Percentiles rank a stretch among this genome's conserved stretches.
These are phyloP conservation scores for Parambassis ranga DNA, from an alignment of 2,797 vertebrate species.

Conservation along the genomic window DNA sequence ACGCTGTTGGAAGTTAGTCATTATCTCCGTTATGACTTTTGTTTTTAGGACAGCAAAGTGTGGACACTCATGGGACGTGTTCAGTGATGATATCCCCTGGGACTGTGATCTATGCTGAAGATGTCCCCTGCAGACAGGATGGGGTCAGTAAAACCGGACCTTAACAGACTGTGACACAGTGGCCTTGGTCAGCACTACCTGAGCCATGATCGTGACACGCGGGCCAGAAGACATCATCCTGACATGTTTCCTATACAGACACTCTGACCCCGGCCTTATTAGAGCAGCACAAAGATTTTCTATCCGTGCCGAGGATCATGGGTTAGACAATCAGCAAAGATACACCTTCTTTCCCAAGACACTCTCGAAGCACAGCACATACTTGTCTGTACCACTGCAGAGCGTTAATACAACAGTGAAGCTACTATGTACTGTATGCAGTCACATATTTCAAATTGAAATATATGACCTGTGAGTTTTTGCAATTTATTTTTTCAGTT, in stretches of 20 bases:
- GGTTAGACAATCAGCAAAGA: conserved; percentile 43
- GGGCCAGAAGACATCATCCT: conserved; percentile 33
- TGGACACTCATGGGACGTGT: neutral
- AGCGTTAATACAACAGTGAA: neutral
- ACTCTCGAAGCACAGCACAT: neutral
- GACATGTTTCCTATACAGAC: conserved; percentile 45
- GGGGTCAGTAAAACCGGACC: conserved; percentile 42
- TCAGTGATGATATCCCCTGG: conserved; percentile 20
- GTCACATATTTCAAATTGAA: conserved; percentile 2
- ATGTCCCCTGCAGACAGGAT: conserved; percentile 30
- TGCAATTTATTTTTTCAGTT: neutral
- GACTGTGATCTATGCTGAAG: conserved; percentile 11
- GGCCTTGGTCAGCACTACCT: conserved; percentile 48
- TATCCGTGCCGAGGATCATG: conserved; percentile 12
- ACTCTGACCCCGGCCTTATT: conserved; percentile 39
- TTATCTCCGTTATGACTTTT: conserved; percentile 58
- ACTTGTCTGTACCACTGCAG: neutral
- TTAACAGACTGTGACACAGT: conserved; percentile 53
- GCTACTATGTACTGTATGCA: neutral
- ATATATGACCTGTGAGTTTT: neutral
- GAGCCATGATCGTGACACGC: conserved; percentile 21
- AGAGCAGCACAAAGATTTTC: conserved; percentile 24
- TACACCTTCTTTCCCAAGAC: neutral
- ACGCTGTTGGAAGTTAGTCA: conserved; percentile 46
- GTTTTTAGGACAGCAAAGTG: conserved; percentile 43